Conservation (phyloP, 2,888 invertebrate species). For the Polyploca ridens region DNA sequence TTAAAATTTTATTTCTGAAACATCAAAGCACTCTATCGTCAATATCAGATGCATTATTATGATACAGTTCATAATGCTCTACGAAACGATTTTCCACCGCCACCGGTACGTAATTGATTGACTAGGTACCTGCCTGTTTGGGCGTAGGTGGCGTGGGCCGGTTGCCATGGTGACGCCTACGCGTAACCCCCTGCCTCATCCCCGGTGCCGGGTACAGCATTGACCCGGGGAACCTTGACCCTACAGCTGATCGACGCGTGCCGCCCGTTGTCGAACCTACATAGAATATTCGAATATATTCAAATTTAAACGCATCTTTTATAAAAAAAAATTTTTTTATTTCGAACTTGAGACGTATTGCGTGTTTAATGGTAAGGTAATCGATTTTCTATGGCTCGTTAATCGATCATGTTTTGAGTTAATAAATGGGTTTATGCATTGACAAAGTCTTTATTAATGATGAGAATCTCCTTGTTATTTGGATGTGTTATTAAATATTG, state of each 20-base stretch:
- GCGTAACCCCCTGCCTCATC: conserved; percentile 38
- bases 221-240: conserved; percentile 81
- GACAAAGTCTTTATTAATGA: too few species aligned
- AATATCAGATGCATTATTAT: conserved; percentile 16
- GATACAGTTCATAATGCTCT: conserved; percentile 15
- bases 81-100: neutral
- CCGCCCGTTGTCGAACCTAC: conserved; percentile 19
- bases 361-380: neutral
- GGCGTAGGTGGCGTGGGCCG: conserved; percentile 72
- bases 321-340: neutral
- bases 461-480: too few species aligned
- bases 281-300: neutral
- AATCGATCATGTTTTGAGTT: neutral
- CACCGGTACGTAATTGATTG: conserved; percentile 66
- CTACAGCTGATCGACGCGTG: conserved; percentile 73
- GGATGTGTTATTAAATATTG: too few species aligned
- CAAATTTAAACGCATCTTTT: neutral
- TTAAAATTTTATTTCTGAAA: neutral
- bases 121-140: conserved; percentile 58
- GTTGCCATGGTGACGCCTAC: conserved; percentile 78
- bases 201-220: conserved; percentile 49
- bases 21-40: conserved; percentile 6
- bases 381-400: neutral
- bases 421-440: neutral
- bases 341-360: neutral